Conservation (phyloP, 2,113 vertebrate genomes). For the Daphoenositta chrysoptera region DNA sequence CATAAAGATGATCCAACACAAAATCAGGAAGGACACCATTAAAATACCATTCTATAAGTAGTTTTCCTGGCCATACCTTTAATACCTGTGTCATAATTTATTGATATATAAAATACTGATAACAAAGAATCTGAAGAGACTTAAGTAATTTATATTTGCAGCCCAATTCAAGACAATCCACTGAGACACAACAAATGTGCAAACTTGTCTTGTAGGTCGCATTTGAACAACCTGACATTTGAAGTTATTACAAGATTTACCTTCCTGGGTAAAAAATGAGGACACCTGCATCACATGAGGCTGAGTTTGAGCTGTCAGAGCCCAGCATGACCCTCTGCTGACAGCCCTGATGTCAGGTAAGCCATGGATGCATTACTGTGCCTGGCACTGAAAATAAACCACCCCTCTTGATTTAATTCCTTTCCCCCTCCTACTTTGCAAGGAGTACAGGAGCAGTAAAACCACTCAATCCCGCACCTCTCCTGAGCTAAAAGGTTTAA, state of each 20-base stretch:
- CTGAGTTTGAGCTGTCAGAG: not conserved
- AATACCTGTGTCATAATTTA: not conserved
- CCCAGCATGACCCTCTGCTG: not conserved
- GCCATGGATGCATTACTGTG: not conserved
- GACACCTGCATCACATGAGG: not conserved
- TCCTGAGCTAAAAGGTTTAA: not conserved
- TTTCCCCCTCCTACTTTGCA: not conserved
- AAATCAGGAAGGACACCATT: not conserved
- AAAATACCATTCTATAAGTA: not conserved
- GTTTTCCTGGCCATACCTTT: not conserved
- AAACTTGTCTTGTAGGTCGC: not conserved
- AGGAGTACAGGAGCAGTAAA: not conserved
- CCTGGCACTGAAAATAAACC: not conserved
- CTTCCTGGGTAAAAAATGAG: not conserved
- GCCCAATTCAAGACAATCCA: not conserved
- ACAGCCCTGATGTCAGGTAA: not conserved
- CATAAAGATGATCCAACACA: not conserved
- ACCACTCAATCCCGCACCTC: not conserved
- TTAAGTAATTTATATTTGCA: not conserved
- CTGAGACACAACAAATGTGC: not conserved
- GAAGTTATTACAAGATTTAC: not conserved
- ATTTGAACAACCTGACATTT: not conserved
- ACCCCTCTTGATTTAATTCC: not conserved
- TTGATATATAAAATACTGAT: not conserved
- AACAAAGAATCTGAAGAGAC: not conserved